Evolutionary conservation across 2,888 invertebrate genomes (phyloP).

Genomic region (Amaurobius ferox): DNA sequence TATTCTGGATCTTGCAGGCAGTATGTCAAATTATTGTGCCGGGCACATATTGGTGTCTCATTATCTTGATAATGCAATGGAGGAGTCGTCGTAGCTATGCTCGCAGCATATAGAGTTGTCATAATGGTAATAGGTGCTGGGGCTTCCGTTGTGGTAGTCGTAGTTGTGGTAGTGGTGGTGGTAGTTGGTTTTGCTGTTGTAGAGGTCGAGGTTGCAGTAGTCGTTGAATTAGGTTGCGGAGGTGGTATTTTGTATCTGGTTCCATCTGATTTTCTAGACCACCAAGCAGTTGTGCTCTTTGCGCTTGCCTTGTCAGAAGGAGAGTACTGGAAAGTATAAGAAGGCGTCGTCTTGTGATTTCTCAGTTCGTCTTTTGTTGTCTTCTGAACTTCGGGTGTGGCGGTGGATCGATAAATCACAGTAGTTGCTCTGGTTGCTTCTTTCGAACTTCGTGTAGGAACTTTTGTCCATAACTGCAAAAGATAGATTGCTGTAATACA

Average conservation of each 20-base stretch:
- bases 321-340: slow-evolving; percentile 55
- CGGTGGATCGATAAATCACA: background rate
- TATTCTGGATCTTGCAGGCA: slow-evolving; percentile 66
- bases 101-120: too few relatives aligned
- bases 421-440: slow-evolving; percentile 21
- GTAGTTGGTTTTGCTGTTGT: slow-evolving; percentile 8
- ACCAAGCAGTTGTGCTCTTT: slow-evolving; percentile 19
- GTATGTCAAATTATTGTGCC: slow-evolving; percentile 40
- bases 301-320: slow-evolving; percentile 27
- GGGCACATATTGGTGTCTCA: slow-evolving; percentile 38
- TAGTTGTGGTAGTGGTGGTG: background rate
- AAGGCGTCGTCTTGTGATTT: slow-evolving; percentile 51
- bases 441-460: background rate
- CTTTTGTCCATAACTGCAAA: slow-evolving; percentile 6
- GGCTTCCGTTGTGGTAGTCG: background rate
- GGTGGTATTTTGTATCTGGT: slow-evolving; percentile 27
- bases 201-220: background rate
- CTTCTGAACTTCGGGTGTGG: background rate
- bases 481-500: too few relatives aligned
- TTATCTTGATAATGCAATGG: slow-evolving; percentile 13
- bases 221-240: slow-evolving; percentile 13
- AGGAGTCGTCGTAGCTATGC: background rate
- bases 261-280: slow-evolving; percentile 27
- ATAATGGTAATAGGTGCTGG: background rate
- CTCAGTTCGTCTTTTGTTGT: slow-evolving; percentile 18